A percentile compares a stretch with the other conserved stretches of the same genome.
phyloP scores from a whole-genome alignment of 2,888 invertebrate genomes.

The Blastobasis adustella region DNA sequence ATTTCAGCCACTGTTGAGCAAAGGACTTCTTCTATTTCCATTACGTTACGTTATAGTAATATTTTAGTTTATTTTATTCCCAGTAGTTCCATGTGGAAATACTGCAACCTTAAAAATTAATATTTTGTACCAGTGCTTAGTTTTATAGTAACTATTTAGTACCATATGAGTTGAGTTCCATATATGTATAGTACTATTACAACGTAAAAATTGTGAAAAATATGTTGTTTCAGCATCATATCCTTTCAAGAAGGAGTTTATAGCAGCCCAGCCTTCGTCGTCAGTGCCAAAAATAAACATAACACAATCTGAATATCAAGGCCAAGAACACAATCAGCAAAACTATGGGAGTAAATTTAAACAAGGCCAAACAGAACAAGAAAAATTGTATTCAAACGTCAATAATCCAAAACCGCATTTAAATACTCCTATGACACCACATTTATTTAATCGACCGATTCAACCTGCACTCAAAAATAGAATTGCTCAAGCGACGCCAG shows the following conservation, averaged over 20 bases:
- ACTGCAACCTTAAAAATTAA: too few relatives aligned
- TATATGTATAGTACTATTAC: too few relatives aligned
- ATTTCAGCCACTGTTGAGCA: too few relatives aligned
- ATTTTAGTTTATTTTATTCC: too few relatives aligned
- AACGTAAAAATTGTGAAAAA: too few relatives aligned
- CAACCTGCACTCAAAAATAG: not conserved
- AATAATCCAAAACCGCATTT: not conserved
- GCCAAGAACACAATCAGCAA: not conserved
- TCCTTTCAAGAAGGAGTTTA: slow-evolving; percentile 9
- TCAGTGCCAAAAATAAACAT: not conserved
- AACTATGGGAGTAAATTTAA: not conserved
- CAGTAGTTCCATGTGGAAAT: too few relatives aligned
- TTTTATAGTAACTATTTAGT: too few relatives aligned
- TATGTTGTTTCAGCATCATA: slow-evolving; percentile 7
- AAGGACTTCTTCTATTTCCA: too few relatives aligned
- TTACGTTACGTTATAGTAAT: too few relatives aligned
- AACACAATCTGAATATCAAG: not conserved
- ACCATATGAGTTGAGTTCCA: too few relatives aligned
- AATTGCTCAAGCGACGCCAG: not conserved
- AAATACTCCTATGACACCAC: not conserved
- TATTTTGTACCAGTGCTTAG: too few relatives aligned
- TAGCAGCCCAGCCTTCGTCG: not conserved
- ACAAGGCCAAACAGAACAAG: not conserved
- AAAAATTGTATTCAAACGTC: not conserved
- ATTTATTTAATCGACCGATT: not conserved